A percentile compares a stretch with the other conserved stretches of the same genome.
These are phyloP conservation scores for Trypoxylus dichotomus DNA, from an alignment of 1,140 invertebrate genomes.

Conservation along the genomic window DNA sequence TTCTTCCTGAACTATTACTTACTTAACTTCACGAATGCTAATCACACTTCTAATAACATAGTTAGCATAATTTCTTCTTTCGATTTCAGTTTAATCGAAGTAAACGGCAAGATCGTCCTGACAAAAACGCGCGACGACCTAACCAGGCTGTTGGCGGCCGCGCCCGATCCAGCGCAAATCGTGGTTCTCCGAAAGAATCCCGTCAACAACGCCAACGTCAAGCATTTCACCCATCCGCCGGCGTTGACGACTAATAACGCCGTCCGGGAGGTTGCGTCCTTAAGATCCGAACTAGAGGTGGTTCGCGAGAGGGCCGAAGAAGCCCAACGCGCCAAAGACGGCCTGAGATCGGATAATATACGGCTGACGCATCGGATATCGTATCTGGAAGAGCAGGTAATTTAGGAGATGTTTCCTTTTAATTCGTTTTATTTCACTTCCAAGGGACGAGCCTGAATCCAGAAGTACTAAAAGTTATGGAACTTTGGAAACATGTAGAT, in stretches of 20 bases:
- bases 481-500: too few relatives aligned
- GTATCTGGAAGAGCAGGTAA: constrained; percentile 86
- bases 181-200: constrained; percentile 54
- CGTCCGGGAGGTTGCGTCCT: constrained; percentile 50
- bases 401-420: not conserved
- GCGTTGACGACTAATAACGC: constrained; percentile 29
- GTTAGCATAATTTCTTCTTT: not conserved
- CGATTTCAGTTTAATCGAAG: constrained; percentile 72
- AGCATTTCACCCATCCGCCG: constrained; percentile 33
- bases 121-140: constrained; percentile 71
- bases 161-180: constrained; percentile 59
- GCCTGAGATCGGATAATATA: constrained; percentile 75
- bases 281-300: constrained; percentile 59
- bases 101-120: constrained; percentile 78
- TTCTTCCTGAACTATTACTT: too few relatives aligned
- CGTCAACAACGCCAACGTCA: constrained; percentile 44
- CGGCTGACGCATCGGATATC: constrained; percentile 83
- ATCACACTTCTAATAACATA: too few relatives aligned
- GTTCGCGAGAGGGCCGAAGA: constrained; percentile 63
- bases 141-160: constrained; percentile 62
- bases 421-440: not conserved
- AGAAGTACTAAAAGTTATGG: too few relatives aligned
- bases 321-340: constrained; percentile 63
- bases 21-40: too few relatives aligned
- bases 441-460: too few relatives aligned